Percentiles rank a stretch among this genome's conserved stretches.
These are phyloP conservation scores for Phycodurus eques DNA, from an alignment of 2,113 vertebrate genomes.

Conservation along the genomic window DNA sequence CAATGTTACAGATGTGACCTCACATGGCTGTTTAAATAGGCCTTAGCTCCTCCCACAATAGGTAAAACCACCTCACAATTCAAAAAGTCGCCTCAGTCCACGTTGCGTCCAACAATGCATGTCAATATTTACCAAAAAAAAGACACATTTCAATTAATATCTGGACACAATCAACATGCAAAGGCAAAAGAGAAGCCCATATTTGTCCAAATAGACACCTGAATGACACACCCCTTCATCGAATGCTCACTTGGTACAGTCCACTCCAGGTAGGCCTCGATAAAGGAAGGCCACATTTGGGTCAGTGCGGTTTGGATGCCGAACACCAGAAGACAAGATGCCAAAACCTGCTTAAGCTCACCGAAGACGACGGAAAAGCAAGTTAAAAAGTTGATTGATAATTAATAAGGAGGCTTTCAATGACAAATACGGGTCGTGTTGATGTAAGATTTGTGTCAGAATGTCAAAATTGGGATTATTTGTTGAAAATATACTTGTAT, in stretches of 20 bases:
- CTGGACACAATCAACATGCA: not conserved
- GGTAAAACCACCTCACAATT: constrained; percentile 1
- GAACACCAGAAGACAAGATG: too few relatives aligned
- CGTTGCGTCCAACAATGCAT: not conserved
- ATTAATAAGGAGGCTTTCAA: too few relatives aligned
- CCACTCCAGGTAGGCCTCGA: not conserved
- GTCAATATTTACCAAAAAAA: not conserved
- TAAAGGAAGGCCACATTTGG: not conserved
- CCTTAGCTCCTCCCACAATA: constrained; percentile 4
- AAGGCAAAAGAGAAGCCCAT: not conserved
- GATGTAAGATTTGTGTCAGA: too few relatives aligned
- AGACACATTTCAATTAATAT: not conserved
- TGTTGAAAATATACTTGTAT: too few relatives aligned
- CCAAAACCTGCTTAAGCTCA: too few relatives aligned
- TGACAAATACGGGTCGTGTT: too few relatives aligned
- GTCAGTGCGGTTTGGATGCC: not conserved
- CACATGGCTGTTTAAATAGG: not conserved
- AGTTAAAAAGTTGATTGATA: too few relatives aligned
- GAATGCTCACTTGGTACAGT: not conserved
- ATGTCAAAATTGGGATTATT: too few relatives aligned
- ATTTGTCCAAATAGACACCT: not conserved
- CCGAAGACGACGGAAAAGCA: too few relatives aligned
- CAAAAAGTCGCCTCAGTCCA: not conserved
- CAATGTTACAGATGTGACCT: fast-evolving
- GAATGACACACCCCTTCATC: not conserved